These are phyloP conservation scores for Oedothorax gibbosus DNA, from an alignment of 1,140 invertebrate genomes.

Conservation along the genomic window DNA sequence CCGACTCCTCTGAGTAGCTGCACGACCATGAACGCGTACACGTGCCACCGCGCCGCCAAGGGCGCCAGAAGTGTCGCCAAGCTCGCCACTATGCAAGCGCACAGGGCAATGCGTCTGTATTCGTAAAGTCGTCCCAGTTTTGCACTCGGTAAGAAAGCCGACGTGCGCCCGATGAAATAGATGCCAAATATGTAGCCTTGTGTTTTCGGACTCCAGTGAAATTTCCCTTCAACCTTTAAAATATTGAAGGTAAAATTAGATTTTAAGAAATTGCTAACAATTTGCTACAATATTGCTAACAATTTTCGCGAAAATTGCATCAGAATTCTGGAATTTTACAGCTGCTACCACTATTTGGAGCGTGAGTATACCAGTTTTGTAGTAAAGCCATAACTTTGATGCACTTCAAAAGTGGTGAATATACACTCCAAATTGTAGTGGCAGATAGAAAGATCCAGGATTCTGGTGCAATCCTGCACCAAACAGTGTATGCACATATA, in stretches of 20 bases:
- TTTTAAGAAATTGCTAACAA: too few relatives aligned
- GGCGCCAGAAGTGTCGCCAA: neutral
- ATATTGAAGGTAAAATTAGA: neutral
- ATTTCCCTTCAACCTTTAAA: neutral
- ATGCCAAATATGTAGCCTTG: slow-evolving; percentile 1
- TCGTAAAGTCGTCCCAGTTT: neutral
- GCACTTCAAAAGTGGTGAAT: too few relatives aligned
- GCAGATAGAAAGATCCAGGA: too few relatives aligned
- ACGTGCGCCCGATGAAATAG: neutral
- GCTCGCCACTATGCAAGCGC: neutral
- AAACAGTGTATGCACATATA: too few relatives aligned
- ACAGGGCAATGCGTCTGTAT: neutral
- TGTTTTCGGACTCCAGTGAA: neutral
- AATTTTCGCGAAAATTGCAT: too few relatives aligned
- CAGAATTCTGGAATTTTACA: too few relatives aligned
- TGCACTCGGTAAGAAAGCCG: neutral
- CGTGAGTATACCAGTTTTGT: too few relatives aligned
- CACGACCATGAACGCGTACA: neutral
- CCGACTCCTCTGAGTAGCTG: slow-evolving; percentile 3
- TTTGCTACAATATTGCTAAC: too few relatives aligned
- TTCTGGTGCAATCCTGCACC: too few relatives aligned
- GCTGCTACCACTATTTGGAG: too few relatives aligned
- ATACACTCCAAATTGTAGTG: too few relatives aligned
- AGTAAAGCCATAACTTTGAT: too few relatives aligned
- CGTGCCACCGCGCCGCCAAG: neutral